Conservation (phyloP, 2,888 invertebrate species). For the Cyclophora albipunctata region DNA sequence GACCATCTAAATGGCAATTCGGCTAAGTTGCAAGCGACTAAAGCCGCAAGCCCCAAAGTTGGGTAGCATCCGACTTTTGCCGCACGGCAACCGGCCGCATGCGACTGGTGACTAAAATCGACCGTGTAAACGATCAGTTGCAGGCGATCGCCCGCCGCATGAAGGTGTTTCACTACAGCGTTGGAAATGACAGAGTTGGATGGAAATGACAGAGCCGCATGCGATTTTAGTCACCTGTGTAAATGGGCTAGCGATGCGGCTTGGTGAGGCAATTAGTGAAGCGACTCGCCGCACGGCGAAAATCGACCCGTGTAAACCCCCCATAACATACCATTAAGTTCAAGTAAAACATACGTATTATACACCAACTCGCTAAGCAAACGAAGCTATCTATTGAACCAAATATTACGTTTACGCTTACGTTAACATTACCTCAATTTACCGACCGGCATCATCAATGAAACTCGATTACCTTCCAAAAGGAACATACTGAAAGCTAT, state of each 20-base stretch:
- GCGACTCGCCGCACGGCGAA: conserved; percentile 31
- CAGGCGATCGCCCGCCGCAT: conserved; percentile 17
- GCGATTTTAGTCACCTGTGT: conserved; percentile 34
- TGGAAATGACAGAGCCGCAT: conserved; percentile 33
- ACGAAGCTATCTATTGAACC: too few relatives aligned
- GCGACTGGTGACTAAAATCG: conserved; percentile 15
- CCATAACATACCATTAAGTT: background rate
- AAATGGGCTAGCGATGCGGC: conserved; percentile 32
- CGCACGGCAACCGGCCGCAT: conserved; percentile 32
- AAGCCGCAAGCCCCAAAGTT: conserved; percentile 35
- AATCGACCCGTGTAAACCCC: conserved; percentile 29
- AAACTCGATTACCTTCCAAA: too few relatives aligned
- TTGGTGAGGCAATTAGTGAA: conserved; percentile 22
- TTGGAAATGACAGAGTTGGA: too few relatives aligned
- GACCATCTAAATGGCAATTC: conserved; percentile 24
- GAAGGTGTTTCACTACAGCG: conserved; percentile 6
- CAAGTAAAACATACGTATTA: too few relatives aligned
- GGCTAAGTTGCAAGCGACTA: conserved; percentile 29
- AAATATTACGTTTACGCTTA: too few relatives aligned
- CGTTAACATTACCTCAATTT: too few relatives aligned
- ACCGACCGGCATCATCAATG: too few relatives aligned
- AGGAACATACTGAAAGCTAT: too few relatives aligned
- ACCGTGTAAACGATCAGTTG: conserved; percentile 17
- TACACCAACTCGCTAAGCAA: too few relatives aligned
- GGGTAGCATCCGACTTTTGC: conserved; percentile 32